A percentile compares a stretch with the other conserved stretches of the same genome.
Evolutionary conservation across 2,888 invertebrate genomes (phyloP).

Genomic region (Meghimatium bilineatum): DNA sequence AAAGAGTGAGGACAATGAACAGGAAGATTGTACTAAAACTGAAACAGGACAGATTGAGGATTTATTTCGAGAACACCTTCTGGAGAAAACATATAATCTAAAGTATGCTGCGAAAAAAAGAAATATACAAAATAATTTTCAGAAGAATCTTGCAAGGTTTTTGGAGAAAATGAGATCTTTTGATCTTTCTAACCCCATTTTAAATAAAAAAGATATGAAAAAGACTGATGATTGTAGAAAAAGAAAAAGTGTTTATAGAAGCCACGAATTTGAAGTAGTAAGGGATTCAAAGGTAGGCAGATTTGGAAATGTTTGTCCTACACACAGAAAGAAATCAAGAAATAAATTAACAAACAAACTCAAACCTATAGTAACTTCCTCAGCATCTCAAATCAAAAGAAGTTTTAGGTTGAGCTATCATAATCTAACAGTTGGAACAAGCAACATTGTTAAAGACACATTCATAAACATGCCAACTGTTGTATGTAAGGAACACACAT

Average conservation of each 20-base stretch:
- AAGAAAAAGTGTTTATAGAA: neutral
- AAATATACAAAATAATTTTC: neutral
- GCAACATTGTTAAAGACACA: neutral
- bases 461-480: neutral
- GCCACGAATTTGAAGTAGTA: neutral
- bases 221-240: neutral
- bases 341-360: neutral
- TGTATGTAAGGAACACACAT: neutral
- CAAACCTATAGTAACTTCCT: neutral
- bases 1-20: no score
- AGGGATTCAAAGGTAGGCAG: neutral
- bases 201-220: neutral
- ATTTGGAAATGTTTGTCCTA: neutral
- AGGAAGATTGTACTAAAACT: no score
- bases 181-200: no score
- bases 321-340: neutral
- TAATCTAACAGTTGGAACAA: neutral
- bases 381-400: neutral
- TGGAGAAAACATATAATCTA: slow-evolving; percentile 4
- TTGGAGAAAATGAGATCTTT: neutral
- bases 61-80: slow-evolving; percentile 1
- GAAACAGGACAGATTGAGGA: no score
- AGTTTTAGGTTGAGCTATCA: neutral
- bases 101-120: neutral
- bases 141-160: no score